Conservation (phyloP, 2,888 invertebrate genomes). For the Sialis fuliginosa region DNA sequence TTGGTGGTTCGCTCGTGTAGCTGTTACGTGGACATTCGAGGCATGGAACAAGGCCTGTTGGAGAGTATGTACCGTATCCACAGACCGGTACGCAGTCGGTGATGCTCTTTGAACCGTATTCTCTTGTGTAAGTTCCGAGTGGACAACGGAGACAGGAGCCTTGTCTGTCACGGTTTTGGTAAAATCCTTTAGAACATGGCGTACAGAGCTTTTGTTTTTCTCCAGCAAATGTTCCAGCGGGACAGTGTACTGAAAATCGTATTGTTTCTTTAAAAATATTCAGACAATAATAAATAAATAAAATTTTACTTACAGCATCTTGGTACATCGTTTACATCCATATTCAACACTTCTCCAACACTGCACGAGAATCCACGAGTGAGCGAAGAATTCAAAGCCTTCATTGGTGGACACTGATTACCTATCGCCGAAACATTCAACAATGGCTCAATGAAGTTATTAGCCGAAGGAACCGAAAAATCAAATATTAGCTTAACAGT, state of each 20-base stretch:
- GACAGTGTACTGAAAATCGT: slow-evolving; percentile 65
- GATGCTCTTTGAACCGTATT: slow-evolving; percentile 74
- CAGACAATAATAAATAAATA: background rate
- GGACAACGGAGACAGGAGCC: slow-evolving; percentile 83
- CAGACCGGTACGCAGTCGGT: slow-evolving; percentile 85
- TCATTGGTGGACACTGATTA: slow-evolving; percentile 80
- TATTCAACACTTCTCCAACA: slow-evolving; percentile 84
- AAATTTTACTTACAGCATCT: slow-evolving; percentile 58
- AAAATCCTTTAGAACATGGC: slow-evolving; percentile 80
- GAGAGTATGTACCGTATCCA: slow-evolving; percentile 90
- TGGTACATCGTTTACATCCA: slow-evolving; percentile 81
- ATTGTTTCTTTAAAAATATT: background rate
- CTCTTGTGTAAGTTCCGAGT: slow-evolving; percentile 79
- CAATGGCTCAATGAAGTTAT: slow-evolving; percentile 74
- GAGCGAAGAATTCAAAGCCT: slow-evolving; percentile 70
- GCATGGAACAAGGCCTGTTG: slow-evolving; percentile 85
- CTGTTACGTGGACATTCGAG: slow-evolving; percentile 87
- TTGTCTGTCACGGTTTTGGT: slow-evolving; percentile 83
- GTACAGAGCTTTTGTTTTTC: slow-evolving; percentile 83
- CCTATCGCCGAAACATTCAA: slow-evolving; percentile 79
- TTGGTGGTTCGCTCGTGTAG: slow-evolving; percentile 72
- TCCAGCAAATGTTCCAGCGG: slow-evolving; percentile 86
- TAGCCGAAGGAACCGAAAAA: slow-evolving; percentile 81
- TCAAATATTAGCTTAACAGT: slow-evolving; percentile 88
- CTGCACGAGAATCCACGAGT: slow-evolving; percentile 84